Evolutionary conservation across 2,888 invertebrate species (phyloP).

Genomic region (Rhamnusium bicolor): DNA sequence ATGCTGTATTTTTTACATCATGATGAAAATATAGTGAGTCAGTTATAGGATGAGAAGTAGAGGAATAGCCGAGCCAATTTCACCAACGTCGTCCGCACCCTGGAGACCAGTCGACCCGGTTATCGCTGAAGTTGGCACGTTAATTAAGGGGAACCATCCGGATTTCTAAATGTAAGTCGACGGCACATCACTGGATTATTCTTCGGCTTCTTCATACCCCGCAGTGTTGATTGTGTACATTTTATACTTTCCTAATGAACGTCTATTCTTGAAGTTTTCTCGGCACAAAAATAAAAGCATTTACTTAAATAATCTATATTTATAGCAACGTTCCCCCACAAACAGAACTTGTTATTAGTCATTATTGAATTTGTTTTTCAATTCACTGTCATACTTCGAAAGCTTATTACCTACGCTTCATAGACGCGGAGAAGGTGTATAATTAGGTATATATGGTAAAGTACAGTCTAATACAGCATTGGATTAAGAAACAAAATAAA

Average conservation of each 20-base stretch:
- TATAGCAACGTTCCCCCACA: not conserved
- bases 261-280: constrained; percentile 17
- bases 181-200: constrained; percentile 37
- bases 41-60: constrained; percentile 11
- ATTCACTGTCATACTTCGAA: not conserved
- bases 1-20: constrained; percentile 8
- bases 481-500: too few species aligned
- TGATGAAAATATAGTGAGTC: constrained; percentile 28
- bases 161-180: constrained; percentile 39
- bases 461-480: too few species aligned
- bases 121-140: constrained; percentile 62
- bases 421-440: not conserved
- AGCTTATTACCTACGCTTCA: not conserved
- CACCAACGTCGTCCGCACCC: constrained; percentile 31
- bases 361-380: not conserved
- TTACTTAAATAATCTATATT: not conserved
- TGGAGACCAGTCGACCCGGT: constrained; percentile 45
- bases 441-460: too few species aligned
- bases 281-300: not conserved
- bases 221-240: constrained; percentile 38
- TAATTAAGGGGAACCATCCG: constrained; percentile 60
- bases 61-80: constrained; percentile 34
- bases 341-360: not conserved
- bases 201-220: constrained; percentile 31
- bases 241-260: constrained; percentile 23